Base-by-base conservation (phyloP, 2,797 vertebrate genomes). In the Neostethus bicornis region DNA sequence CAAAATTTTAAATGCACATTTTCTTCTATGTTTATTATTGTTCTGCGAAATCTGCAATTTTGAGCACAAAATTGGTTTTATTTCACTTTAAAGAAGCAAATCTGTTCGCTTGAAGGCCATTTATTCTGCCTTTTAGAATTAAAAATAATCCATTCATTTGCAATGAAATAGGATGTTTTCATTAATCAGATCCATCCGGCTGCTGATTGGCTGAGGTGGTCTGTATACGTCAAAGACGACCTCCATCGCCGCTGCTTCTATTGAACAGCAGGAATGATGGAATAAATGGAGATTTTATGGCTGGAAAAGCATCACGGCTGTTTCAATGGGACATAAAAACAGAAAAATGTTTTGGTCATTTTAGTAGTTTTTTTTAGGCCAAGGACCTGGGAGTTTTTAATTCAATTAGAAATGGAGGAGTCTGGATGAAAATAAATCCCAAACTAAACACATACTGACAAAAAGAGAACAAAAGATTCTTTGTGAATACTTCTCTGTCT, bases 221-320 rank as follows among this genome's bases (percentile, higher is more conserved):
- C 31, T 31, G 51, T 76, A 60, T 68, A 86, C 79, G 75, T 87
- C 83, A 87, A 59, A 77, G 51, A 59, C 21, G 21, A 72, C 69
- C 70, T 85, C 60, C 29, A 58, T n/a, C 25, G 35, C 73, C 54
- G 44, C 10, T 5, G 48, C 46, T 61, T 7, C 51, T 42, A 46
- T 79, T 85, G 41, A 34, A 62, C 68, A 80, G 72, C 68, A 62
- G 83, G 70, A 81, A 65, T n/a, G 76, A 66, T 77, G 78, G 78
- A 79, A 75, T 10, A 47, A 70, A 67, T 56, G 70, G 29, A 68
- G 67, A 71, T 72, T 64, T 78, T 69, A 75, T 74, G 69, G 74
- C 50, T 73, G 7, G 66, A 80, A 81, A 68, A 42, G 51, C 37
- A 51, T 48, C 49, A 34, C 19, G 42, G 46, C 29, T 75, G 66